These are phyloP conservation scores for Diorhabda carinulata DNA, from an alignment of 1,140 invertebrate species.

Conservation along the genomic window DNA sequence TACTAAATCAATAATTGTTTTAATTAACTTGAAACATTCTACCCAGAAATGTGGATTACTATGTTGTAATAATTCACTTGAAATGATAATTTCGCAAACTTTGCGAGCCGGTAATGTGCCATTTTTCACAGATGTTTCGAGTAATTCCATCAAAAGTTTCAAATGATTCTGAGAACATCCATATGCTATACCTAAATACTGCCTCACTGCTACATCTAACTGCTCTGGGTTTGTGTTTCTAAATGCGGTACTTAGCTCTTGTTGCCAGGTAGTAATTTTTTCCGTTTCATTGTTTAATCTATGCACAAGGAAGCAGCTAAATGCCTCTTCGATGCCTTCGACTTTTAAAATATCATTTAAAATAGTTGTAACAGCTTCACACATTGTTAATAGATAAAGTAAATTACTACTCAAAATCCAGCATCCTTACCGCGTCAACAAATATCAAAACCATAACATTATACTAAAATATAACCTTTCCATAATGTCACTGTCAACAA, in stretches of 20 bases:
- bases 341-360: slow-evolving; percentile 71
- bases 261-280: slow-evolving; percentile 61
- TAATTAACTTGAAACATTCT: slow-evolving; percentile 79
- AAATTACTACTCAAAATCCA: too few relatives aligned
- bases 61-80: slow-evolving; percentile 73
- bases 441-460: too few relatives aligned
- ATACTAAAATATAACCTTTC: too few relatives aligned
- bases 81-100: slow-evolving; percentile 79
- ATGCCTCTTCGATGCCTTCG: slow-evolving; percentile 80
- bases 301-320: slow-evolving; percentile 78
- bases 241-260: slow-evolving; percentile 56
- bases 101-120: slow-evolving; percentile 65
- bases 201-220: slow-evolving; percentile 65
- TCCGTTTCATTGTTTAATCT: slow-evolving; percentile 63
- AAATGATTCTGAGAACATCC: slow-evolving; percentile 66
- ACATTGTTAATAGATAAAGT: slow-evolving; percentile 8
- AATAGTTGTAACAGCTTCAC: slow-evolving; percentile 52
- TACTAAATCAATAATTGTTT: slow-evolving; percentile 81
- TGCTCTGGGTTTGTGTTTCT: slow-evolving; percentile 58
- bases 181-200: slow-evolving; percentile 67
- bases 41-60: slow-evolving; percentile 82
- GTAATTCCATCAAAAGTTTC: slow-evolving; percentile 65
- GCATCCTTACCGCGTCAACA: too few relatives aligned
- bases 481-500: too few relatives aligned
- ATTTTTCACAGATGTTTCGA: slow-evolving; percentile 68